Conservation (phyloP, 1,140 invertebrate species). For the Nixonia krombeini region DNA sequence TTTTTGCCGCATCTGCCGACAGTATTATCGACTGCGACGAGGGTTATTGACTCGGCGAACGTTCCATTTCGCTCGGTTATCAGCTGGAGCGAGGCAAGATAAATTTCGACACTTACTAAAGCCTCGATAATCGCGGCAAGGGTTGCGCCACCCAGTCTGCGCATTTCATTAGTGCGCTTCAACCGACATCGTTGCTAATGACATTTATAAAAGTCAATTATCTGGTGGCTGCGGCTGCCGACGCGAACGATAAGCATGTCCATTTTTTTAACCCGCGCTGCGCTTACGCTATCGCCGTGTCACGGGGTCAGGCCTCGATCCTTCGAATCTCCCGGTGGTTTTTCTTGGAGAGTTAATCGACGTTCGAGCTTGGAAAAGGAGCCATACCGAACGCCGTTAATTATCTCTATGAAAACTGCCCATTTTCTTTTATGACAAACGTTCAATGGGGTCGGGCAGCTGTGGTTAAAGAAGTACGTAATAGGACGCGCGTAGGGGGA, state of each 20-base stretch:
- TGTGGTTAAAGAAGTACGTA: too few relatives aligned
- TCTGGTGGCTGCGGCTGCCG: slow-evolving; percentile 13
- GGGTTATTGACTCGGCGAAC: slow-evolving; percentile 35
- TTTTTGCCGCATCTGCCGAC: slow-evolving; percentile 30
- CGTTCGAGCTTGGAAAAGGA: too few relatives aligned
- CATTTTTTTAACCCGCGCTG: slow-evolving; percentile 11
- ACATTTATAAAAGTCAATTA: slow-evolving; percentile 30
- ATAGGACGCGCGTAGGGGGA: too few relatives aligned
- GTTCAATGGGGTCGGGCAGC: too few relatives aligned
- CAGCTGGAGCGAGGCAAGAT: slow-evolving; percentile 14
- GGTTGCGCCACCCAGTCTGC: slow-evolving; percentile 29
- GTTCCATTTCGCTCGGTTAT: slow-evolving; percentile 41
- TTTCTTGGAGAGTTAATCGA: too few relatives aligned
- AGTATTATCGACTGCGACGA: slow-evolving; percentile 24
- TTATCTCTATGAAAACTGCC: too few relatives aligned
- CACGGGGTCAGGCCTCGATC: slow-evolving; percentile 25
- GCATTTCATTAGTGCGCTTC: slow-evolving; percentile 18
- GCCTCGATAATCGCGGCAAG: slow-evolving; percentile 23
- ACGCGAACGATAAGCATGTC: slow-evolving; percentile 35
- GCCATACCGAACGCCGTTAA: too few relatives aligned
- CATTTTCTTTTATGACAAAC: too few relatives aligned
- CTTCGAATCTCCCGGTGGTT: not conserved
- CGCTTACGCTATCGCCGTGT: slow-evolving; percentile 34
- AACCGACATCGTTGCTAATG: slow-evolving; percentile 22
- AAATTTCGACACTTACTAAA: slow-evolving; percentile 36